Conservation (phyloP, 1,140 invertebrate species). For the Centruroides sculpturatus region DNA sequence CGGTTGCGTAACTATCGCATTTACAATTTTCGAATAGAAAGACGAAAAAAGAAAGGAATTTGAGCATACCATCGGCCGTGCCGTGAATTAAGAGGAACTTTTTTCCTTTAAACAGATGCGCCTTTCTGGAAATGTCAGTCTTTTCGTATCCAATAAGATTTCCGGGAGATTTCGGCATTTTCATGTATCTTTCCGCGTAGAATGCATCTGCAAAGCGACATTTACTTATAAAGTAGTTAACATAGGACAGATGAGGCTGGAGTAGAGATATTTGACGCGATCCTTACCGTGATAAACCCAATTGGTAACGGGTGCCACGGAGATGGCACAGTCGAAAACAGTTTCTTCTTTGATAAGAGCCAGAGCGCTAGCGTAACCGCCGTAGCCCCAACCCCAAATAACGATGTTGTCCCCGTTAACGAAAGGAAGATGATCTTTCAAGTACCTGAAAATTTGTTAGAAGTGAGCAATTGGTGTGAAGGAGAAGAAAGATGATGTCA, state of each 20-base stretch:
- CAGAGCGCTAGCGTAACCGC: slow-evolving; percentile 70
- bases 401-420: slow-evolving; percentile 72
- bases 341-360: slow-evolving; percentile 61
- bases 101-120: slow-evolving; percentile 60
- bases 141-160: slow-evolving; percentile 80
- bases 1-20: too few relatives aligned
- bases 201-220: slow-evolving; percentile 54
- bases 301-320: slow-evolving; percentile 78
- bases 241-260: too few relatives aligned
- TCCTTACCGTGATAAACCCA: slow-evolving; percentile 82
- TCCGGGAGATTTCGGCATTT: slow-evolving; percentile 54
- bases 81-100: slow-evolving; percentile 78
- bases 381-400: slow-evolving; percentile 80
- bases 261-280: too few relatives aligned
- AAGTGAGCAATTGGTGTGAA: too few relatives aligned
- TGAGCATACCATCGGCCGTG: slow-evolving; percentile 50
- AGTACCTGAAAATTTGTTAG: not conserved
- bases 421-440: slow-evolving; percentile 55
- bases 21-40: too few relatives aligned
- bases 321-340: slow-evolving; percentile 76
- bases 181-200: slow-evolving; percentile 86
- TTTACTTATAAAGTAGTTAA: too few relatives aligned
- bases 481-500: too few relatives aligned
- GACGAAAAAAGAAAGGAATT: too few relatives aligned
- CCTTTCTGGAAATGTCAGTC: slow-evolving; percentile 72